Conservation (phyloP, 1,140 invertebrate genomes). For the Atopsyche davidsoni region DNA sequence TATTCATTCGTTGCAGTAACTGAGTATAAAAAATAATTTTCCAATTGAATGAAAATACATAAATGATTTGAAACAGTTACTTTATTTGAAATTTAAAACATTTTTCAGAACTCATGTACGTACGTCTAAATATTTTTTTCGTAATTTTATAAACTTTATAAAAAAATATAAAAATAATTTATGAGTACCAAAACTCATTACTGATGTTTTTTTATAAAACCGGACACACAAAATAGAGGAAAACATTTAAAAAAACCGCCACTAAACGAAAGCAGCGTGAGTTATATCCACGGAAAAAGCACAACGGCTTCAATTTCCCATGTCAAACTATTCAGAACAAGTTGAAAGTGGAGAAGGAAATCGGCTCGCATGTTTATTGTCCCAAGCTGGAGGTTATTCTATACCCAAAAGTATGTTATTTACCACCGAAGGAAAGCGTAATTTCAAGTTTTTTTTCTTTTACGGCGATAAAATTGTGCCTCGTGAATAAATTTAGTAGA, state of each 20-base stretch:
- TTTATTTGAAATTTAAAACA: background rate
- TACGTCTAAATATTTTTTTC: conserved; percentile 2
- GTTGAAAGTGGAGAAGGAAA: conserved; percentile 2
- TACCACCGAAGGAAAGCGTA: conserved; percentile 21
- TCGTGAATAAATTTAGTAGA: conserved; percentile 15
- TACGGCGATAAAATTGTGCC: conserved; percentile 21
- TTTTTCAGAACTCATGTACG: too few species aligned
- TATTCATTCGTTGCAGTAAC: too few species aligned
- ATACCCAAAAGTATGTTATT: conserved; percentile 23
- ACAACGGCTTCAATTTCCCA: too few species aligned
- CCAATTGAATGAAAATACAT: background rate
- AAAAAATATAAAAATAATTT: background rate
- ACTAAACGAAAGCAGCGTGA: too few species aligned
- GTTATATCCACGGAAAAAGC: too few species aligned
- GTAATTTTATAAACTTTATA: background rate
- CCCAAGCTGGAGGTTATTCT: background rate
- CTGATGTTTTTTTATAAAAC: background rate
- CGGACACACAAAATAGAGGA: background rate
- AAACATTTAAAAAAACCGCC: background rate
- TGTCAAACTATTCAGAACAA: conserved; percentile 10
- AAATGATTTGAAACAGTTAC: background rate
- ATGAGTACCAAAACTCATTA: background rate
- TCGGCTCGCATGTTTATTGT: conserved; percentile 18
- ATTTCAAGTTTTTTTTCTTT: conserved; percentile 26
- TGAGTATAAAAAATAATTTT: too few species aligned